Conservation (phyloP, 2,888 invertebrate species). For the Ommatoiulus sabulosus region DNA sequence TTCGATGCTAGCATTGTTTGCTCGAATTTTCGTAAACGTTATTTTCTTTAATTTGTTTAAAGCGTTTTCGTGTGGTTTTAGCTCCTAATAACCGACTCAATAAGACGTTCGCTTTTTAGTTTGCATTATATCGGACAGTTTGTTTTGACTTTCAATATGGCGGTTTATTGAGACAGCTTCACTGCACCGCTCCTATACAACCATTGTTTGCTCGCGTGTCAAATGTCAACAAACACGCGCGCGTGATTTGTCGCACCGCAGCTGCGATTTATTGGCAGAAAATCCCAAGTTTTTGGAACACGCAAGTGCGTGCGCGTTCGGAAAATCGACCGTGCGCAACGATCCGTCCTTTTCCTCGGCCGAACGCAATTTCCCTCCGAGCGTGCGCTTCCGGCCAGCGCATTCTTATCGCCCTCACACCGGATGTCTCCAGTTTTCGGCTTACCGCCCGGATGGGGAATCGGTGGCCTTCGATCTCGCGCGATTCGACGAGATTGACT, state of each 20-base stretch:
- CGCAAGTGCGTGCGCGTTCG: not conserved
- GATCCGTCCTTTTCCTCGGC: not conserved
- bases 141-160: not conserved
- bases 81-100: too few species aligned
- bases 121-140: not conserved
- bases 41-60: too few species aligned
- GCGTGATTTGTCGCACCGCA: not conserved
- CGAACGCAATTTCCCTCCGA: not conserved
- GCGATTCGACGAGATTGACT: not conserved
- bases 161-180: not conserved
- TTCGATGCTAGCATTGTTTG: too few species aligned
- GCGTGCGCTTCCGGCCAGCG: slow-evolving; percentile 19
- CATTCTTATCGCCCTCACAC: not conserved
- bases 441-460: not conserved
- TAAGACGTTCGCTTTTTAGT: too few species aligned
- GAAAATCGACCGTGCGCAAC: not conserved
- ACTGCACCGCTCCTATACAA: not conserved
- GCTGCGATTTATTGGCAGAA: not conserved
- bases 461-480: not conserved
- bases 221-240: not conserved
- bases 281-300: not conserved
- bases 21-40: too few species aligned
- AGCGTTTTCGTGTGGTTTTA: too few species aligned
- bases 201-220: not conserved
- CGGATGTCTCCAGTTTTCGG: slow-evolving; percentile 23